Conservation (phyloP, 2,888 invertebrate species). For the Trachelus stipa region DNA sequence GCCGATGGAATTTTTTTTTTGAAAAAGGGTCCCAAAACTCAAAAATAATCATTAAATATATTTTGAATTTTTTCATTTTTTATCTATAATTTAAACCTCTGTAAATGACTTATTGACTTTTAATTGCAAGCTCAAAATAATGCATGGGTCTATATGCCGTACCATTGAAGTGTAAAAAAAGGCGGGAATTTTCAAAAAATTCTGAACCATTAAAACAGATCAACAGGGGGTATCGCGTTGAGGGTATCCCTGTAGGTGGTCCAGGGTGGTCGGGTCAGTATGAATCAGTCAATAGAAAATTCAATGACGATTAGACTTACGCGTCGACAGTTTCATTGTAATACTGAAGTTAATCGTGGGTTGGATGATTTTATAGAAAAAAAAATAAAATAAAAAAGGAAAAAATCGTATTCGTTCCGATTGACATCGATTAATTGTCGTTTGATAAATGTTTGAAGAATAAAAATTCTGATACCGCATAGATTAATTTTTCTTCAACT, state of each 20-base stretch:
- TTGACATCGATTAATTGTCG: neutral
- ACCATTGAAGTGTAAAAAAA: neutral
- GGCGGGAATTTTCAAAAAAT: neutral
- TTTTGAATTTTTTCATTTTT: neutral
- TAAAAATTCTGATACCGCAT: neutral
- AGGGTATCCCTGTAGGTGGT: neutral
- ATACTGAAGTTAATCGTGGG: neutral
- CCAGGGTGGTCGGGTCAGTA: neutral
- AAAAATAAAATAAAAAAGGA: neutral
- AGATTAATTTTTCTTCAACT: neutral
- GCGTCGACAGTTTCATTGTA: neutral
- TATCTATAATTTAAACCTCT: neutral
- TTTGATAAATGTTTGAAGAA: neutral
- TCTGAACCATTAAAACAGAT: neutral
- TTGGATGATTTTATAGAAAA: neutral
- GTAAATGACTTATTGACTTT: neutral
- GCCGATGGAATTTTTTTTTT: neutral
- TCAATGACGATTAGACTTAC: neutral
- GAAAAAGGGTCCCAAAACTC: rapidly evolving
- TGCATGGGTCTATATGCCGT: neutral
- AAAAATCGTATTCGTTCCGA: neutral
- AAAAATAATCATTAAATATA: neutral
- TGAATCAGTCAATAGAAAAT: neutral
- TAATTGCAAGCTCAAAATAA: neutral
- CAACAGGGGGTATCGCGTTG: neutral